These are phyloP conservation scores for Chaetura pelagica DNA, from an alignment of 2,113 vertebrate species.

Conservation along the genomic window DNA sequence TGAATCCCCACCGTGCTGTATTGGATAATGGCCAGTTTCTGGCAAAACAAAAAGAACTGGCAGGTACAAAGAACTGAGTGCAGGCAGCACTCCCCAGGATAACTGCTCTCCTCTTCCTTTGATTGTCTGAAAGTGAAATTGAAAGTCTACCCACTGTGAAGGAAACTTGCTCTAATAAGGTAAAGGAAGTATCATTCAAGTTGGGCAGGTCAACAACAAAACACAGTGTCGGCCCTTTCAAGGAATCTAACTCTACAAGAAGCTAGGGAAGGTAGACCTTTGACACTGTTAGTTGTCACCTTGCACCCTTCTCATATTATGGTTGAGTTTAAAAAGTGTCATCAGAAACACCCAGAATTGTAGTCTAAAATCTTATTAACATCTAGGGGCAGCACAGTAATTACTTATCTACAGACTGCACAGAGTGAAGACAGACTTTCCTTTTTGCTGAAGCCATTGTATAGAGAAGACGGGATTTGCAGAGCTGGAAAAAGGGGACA, in stretches of 20 bases:
- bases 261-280: background rate
- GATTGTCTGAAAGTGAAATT: background rate
- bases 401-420: background rate
- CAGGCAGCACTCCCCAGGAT: background rate
- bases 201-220: background rate
- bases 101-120: background rate
- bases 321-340: background rate
- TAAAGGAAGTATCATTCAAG: background rate
- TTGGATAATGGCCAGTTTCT: background rate
- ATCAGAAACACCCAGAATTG: background rate
- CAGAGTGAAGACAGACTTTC: accelerated
- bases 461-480: background rate
- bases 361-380: background rate
- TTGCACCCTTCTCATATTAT: background rate
- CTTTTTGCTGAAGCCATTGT: background rate
- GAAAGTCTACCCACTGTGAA: background rate
- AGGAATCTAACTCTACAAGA: background rate
- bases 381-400: background rate
- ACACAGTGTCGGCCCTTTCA: accelerated
- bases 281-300: background rate
- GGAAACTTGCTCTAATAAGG: background rate
- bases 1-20: background rate
- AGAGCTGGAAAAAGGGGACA: background rate
- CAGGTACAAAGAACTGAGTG: background rate
- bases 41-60: background rate